A percentile compares a stretch with the other conserved stretches of the same genome.
These are phyloP conservation scores for Lethenteron camtschaticum DNA, from an alignment of 2,113 vertebrate species.

Conservation along the genomic window DNA sequence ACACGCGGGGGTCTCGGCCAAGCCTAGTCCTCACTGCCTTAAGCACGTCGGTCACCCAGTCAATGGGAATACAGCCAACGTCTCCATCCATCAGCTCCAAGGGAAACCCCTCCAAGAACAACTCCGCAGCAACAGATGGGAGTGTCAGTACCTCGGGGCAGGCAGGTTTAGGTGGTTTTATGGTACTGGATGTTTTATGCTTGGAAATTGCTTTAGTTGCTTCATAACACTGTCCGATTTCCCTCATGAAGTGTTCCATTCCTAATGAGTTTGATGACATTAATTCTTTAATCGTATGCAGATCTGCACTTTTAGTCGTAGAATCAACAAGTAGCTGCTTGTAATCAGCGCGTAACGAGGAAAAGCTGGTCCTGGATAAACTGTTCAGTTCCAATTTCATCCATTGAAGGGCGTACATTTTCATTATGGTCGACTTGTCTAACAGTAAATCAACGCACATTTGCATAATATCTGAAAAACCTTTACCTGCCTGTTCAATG, in stretches of 20 bases:
- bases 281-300: not conserved
- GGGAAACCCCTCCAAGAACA: slow-evolving; percentile 33
- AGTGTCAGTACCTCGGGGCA: not conserved
- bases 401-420: not conserved
- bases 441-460: not conserved
- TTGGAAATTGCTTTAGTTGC: slow-evolving; percentile 16
- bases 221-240: slow-evolving; percentile 46
- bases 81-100: slow-evolving; percentile 39
- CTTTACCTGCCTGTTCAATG: not conserved
- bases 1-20: slow-evolving; percentile 18
- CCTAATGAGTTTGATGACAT: not conserved
- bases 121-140: slow-evolving; percentile 18
- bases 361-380: not conserved
- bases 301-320: not conserved
- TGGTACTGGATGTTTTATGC: not conserved
- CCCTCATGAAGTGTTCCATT: slow-evolving; percentile 29
- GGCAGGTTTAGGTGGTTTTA: too few relatives aligned
- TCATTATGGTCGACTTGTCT: not conserved
- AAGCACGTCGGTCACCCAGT: slow-evolving; percentile 34
- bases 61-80: slow-evolving; percentile 29
- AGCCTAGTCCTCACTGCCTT: slow-evolving; percentile 18
- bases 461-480: not conserved
- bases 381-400: not conserved
- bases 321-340: not conserved
- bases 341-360: not conserved